phyloP scores from a whole-genome alignment of 2,797 vertebrate genomes.

The Pyrocephalus nanus region DNA sequence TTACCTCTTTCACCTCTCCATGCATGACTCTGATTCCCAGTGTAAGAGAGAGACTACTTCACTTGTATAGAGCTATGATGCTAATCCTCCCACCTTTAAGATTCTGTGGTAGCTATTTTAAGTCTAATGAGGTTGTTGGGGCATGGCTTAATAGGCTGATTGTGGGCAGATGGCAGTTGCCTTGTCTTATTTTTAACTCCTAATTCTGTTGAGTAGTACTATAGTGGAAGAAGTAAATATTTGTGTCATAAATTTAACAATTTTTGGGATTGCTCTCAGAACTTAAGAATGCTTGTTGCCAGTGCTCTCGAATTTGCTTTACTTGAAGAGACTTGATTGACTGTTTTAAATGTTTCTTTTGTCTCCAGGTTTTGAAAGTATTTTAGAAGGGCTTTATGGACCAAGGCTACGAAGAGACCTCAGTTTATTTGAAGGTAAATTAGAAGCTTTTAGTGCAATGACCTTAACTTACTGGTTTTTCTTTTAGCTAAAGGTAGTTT shows the following conservation, averaged over 20 bases:
- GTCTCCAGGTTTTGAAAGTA: slow-evolving; percentile 95
- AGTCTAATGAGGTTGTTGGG: slow-evolving; percentile 61
- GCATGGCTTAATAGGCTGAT: slow-evolving; percentile 57
- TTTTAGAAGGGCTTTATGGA: slow-evolving; percentile 99
- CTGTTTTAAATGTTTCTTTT: slow-evolving; percentile 62
- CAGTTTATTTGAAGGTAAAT: slow-evolving; percentile 96
- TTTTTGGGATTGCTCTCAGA: not conserved
- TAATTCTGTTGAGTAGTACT: slow-evolving; percentile 18
- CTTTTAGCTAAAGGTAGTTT: slow-evolving; percentile 16
- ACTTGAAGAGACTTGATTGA: slow-evolving; percentile 2
- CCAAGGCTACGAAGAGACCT: slow-evolving; percentile 95
- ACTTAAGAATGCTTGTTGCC: not conserved
- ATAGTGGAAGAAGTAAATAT: slow-evolving; percentile 13
- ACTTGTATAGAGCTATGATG: not conserved
- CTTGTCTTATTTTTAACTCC: slow-evolving; percentile 41
- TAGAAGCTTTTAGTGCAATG: not conserved
- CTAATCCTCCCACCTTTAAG: slow-evolving; percentile 60
- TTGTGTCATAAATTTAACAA: not conserved
- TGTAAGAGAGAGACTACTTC: not conserved
- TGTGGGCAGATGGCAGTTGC: slow-evolving; percentile 50
- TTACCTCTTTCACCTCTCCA: not conserved
- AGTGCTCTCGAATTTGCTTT: not conserved
- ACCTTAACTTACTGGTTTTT: not conserved
- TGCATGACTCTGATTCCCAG: not conserved
- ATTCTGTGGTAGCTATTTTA: slow-evolving; percentile 64